Evolutionary conservation across 2,113 vertebrate species (phyloP).

Genomic region (Peromyscus californicus): DNA sequence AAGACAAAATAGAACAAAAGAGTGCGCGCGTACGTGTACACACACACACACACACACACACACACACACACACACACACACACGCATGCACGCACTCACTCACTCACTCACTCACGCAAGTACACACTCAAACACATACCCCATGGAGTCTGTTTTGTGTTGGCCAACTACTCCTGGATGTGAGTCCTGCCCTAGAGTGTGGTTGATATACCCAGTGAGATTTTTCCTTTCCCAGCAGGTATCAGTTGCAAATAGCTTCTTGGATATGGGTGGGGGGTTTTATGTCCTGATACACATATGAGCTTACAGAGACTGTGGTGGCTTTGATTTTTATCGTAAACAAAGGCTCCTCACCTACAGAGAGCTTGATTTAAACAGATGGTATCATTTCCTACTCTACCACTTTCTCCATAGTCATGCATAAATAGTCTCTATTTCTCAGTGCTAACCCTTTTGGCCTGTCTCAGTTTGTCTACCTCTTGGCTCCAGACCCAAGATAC

Average conservation of each 20-base stretch:
- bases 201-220: not conserved
- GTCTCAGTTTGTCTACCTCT: not conserved
- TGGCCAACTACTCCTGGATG: not conserved
- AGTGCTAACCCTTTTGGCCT: not conserved
- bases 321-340: not conserved
- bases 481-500: not conserved
- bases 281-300: not conserved
- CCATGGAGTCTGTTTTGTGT: not conserved
- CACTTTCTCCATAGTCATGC: not conserved
- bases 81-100: not conserved
- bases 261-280: not conserved
- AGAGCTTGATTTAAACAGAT: not conserved
- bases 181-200: not conserved
- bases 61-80: not conserved
- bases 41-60: not conserved
- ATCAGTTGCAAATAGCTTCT: not conserved
- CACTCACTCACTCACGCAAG: not conserved
- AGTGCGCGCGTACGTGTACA: no score
- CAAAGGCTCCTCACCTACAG: not conserved
- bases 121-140: no score
- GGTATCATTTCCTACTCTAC: not conserved
- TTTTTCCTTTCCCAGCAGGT: not conserved
- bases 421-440: not conserved
- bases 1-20: not conserved
- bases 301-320: not conserved